Percentiles rank a stretch among this genome's conserved stretches.
Conservation (phyloP, 2,113 vertebrate genomes). For the Entomyzon cyanotis region DNA sequence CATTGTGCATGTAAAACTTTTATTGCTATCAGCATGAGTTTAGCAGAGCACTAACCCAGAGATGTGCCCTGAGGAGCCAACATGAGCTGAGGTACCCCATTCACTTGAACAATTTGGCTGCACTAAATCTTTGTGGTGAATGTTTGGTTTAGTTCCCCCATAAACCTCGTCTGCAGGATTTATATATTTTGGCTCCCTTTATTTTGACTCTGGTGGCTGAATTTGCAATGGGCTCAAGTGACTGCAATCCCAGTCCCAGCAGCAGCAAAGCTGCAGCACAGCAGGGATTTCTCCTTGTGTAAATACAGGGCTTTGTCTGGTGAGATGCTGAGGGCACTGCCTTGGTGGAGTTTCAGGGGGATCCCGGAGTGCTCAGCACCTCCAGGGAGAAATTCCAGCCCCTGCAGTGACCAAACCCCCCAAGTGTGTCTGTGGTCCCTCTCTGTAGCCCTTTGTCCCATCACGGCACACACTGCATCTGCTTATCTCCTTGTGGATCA, state of each 20-base stretch:
- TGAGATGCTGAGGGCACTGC: background rate
- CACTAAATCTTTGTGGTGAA: background rate
- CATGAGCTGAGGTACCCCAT: background rate
- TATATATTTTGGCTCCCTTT: constrained; percentile 47
- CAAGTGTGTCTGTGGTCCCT: background rate
- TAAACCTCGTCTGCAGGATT: constrained; percentile 18
- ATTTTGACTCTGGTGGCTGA: constrained; percentile 28
- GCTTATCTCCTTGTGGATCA: background rate
- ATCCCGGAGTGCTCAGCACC: background rate
- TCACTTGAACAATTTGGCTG: background rate
- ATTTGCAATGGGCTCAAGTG: background rate
- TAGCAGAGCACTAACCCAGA: background rate
- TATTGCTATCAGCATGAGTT: constrained; percentile 19
- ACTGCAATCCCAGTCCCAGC: background rate
- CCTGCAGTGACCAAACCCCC: background rate
- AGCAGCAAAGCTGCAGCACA: constrained; percentile 25
- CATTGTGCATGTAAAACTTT: constrained; percentile 23
- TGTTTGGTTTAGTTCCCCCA: constrained; percentile 10
- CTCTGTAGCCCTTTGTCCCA: background rate
- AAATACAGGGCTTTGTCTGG: background rate
- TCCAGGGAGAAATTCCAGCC: constrained; percentile 39
- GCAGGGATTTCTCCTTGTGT: background rate
- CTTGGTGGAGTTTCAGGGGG: background rate
- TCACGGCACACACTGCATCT: background rate
- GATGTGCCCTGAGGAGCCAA: constrained; percentile 28